Evolutionary conservation across 2,888 invertebrate genomes (phyloP).

Genomic region (Rhyacophila evoluta): DNA sequence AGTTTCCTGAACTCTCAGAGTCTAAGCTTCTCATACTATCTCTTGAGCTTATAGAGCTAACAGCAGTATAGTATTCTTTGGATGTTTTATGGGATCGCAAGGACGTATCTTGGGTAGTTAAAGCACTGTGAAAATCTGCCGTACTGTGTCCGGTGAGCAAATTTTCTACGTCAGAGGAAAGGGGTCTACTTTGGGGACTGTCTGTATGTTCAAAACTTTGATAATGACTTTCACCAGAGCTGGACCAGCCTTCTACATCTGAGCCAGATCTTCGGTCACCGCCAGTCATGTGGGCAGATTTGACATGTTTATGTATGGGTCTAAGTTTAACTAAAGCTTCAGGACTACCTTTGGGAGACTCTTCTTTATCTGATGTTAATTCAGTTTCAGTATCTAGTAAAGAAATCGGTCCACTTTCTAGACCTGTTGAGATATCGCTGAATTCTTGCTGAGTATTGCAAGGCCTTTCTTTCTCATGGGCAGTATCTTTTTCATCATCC

Average conservation of each 20-base stretch:
- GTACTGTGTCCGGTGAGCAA: constrained; percentile 79
- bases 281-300: constrained; percentile 65
- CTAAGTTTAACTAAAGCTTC: constrained; percentile 61
- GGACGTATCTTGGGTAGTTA: constrained; percentile 83
- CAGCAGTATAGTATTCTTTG: constrained; percentile 88
- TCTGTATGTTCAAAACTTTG: constrained; percentile 88
- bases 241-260: constrained; percentile 85
- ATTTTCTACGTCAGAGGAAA: constrained; percentile 90
- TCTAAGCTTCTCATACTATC: constrained; percentile 92
- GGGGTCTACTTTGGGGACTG: constrained; percentile 78
- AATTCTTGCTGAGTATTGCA: constrained; percentile 62
- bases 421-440: constrained; percentile 64
- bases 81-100: constrained; percentile 80
- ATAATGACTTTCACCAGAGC: constrained; percentile 90
- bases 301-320: constrained; percentile 64
- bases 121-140: constrained; percentile 88
- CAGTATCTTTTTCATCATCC: constrained; percentile 69
- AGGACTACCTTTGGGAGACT: constrained; percentile 67
- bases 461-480: constrained; percentile 64
- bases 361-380: constrained; percentile 64
- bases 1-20: constrained; percentile 89
- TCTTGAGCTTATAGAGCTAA: constrained; percentile 87
- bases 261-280: constrained; percentile 80
- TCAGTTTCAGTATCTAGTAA: constrained; percentile 69
- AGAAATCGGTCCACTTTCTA: constrained; percentile 69